Base-by-base conservation (phyloP, 2,888 invertebrate genomes). In the Thymelicus lineola region DNA sequence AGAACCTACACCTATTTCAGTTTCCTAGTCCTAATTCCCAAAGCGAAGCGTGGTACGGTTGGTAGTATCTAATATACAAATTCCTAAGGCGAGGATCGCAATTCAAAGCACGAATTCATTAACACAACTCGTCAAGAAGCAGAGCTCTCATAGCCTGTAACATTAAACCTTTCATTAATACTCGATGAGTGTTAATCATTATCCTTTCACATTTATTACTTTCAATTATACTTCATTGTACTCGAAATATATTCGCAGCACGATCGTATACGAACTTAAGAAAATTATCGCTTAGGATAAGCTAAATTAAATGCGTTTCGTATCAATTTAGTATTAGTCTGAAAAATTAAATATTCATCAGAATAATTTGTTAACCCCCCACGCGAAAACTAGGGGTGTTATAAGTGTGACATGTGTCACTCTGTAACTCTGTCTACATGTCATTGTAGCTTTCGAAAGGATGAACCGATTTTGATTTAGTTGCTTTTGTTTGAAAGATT, bases 81-180 rank as follows among this genome's bases (percentile, higher is more conserved):
- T 20, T 20, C 53, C 12, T 35, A 38, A 59, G 36, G 17, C 53
- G 38, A n/a, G 14, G 38, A 53, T 63, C 14, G 12, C 50, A 53
- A 63, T 50, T 63, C 38, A 7, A 63, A 38, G 53, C 53, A 63
- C 53, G 63, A 63, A 53, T 53, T 63, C 63, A 63, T 63, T 63
- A 63, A 38, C 17, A 14, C 20, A 60, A 45, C 17, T 53, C 20
- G 62, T 50, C 9, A 4, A 50, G 50, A 53, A 20, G 15, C 20
- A 53, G 20, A 53, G 53, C 53, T 20, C 53, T 53, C 7, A 17
- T 15, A 28, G 3, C 9, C 15, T 62, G 50, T 62, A 36, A 36
- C 36, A 38, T 36, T 10, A 38, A 63, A 50, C 36, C n/a, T 50
- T 63, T 15, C 36, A 64, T 42, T 17, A 64, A 55, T 64, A 64